Conservation (phyloP, 92 coral and sea anemone species). For the Parazoanthus darwini region DNA sequence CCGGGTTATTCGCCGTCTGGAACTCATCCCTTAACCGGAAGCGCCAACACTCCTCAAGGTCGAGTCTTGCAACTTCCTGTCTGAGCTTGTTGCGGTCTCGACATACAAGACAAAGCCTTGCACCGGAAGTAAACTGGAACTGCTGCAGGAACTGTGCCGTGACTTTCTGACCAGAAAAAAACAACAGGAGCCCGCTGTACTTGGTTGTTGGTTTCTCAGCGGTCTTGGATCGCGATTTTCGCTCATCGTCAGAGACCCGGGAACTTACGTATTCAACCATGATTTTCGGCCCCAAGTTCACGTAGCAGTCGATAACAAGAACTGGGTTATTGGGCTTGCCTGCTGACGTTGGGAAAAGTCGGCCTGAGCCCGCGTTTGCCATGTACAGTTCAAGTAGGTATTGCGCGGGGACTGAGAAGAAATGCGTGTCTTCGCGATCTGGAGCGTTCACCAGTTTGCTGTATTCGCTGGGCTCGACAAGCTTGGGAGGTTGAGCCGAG, state of each 20-base stretch:
- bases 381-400: conserved; percentile 92
- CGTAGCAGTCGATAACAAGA: conserved; percentile 80
- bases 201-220: conserved; percentile 53
- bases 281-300: conserved; percentile 87
- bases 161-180: conserved; percentile 69
- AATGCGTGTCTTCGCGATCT: conserved; percentile 83
- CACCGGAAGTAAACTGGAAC: conserved; percentile 86
- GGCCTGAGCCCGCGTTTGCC: conserved; percentile 73
- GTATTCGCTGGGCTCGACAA: conserved; percentile 50
- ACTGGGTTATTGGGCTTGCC: conserved; percentile 80
- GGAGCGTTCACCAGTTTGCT: conserved; percentile 85
- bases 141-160: conserved; percentile 79
- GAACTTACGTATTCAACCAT: conserved; percentile 85
- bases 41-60: conserved; percentile 98
- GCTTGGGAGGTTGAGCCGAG: conserved; percentile 42
- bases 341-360: conserved; percentile 84
- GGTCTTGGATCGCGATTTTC: conserved; percentile 57
- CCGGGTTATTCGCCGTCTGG: conserved; percentile 93
- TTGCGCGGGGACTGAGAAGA: conserved; percentile 87
- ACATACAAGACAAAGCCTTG: conserved; percentile 92
- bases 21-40: conserved; percentile 96
- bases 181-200: conserved; percentile 93
- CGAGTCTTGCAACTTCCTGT: conserved; percentile 94
- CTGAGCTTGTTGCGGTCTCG: conserved; percentile 94
- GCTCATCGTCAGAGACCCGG: conserved; percentile 45